These are phyloP conservation scores for Penaeus monodon DNA, from an alignment of 2,888 invertebrate genomes.

Conservation along the genomic window DNA sequence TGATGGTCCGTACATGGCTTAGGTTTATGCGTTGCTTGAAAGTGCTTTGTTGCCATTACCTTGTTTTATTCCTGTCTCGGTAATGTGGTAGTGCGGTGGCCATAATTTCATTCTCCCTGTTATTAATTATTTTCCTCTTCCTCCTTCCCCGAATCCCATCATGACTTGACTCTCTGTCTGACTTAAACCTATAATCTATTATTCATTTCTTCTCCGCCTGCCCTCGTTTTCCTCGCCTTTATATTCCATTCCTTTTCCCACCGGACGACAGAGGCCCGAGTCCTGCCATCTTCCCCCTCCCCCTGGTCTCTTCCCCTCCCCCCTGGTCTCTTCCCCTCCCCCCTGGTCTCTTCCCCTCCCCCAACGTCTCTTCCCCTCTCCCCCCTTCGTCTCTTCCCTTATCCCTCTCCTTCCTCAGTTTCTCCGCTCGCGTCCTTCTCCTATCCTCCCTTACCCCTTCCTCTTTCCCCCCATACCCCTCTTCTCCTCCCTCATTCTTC, in stretches of 20 bases:
- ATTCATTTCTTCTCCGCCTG: neutral
- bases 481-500: neutral
- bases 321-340: neutral
- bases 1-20: too few species aligned
- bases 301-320: neutral
- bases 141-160: neutral
- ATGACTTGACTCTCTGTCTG: neutral
- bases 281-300: neutral
- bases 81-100: too few species aligned
- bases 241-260: neutral
- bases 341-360: neutral
- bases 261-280: neutral
- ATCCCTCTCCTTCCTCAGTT: neutral
- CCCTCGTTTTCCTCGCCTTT: neutral
- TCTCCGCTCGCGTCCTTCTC: neutral
- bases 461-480: neutral
- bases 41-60: neutral
- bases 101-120: neutral
- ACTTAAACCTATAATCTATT: neutral
- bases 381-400: neutral
- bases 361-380: neutral
- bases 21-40: too few species aligned
- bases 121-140: neutral
- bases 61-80: neutral
- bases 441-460: neutral